A percentile compares a stretch with the other conserved stretches of the same genome.
Conservation (phyloP, 2,113 vertebrate genomes). For the Jacana jacana region DNA sequence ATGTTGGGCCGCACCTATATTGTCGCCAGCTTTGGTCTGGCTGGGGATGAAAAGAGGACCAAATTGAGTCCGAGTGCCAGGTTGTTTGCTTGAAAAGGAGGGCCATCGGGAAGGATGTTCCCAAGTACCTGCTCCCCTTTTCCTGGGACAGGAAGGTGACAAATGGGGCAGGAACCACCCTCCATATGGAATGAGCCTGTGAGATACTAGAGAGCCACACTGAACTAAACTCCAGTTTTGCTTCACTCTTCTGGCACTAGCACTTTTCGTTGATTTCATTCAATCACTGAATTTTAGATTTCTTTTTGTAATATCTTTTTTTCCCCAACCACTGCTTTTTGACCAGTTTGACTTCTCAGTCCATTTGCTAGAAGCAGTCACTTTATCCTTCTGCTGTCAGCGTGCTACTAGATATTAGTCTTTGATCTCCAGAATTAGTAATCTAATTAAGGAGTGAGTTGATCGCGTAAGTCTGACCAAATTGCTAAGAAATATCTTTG, state of each 20-base stretch:
- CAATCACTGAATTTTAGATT: background rate
- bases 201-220: background rate
- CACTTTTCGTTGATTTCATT: background rate
- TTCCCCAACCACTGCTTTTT: background rate
- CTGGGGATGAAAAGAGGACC: background rate
- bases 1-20: background rate
- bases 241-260: background rate
- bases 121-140: rapidly evolving
- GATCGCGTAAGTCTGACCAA: background rate
- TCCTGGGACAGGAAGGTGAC: background rate
- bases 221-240: background rate
- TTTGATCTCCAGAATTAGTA: background rate
- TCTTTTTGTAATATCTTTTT: background rate
- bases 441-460: background rate
- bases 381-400: background rate
- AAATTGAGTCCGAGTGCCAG: rapidly evolving
- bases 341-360: background rate
- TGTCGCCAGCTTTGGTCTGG: background rate
- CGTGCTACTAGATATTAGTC: background rate
- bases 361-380: background rate
- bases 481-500: background rate
- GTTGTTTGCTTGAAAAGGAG: no score
- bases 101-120: background rate
- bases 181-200: rapidly evolving
- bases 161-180: rapidly evolving